phyloP scores from a whole-genome alignment of 2,888 invertebrate genomes.

The Dioctria linearis region DNA sequence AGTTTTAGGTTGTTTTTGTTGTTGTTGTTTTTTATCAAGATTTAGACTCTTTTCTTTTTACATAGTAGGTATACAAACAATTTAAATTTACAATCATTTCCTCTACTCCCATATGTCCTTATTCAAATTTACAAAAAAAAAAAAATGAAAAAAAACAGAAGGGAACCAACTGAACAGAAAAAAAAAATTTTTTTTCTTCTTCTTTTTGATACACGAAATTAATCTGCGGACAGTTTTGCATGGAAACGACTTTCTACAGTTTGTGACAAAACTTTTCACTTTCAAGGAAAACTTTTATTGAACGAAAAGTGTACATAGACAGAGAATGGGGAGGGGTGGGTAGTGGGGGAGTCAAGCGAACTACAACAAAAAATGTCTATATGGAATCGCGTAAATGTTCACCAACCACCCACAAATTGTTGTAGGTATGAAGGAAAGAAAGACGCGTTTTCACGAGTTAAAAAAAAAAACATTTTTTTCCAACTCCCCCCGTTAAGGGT shows the following conservation, averaged over 20 bases:
- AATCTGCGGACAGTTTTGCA: slow-evolving; percentile 47
- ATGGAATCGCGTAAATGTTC: slow-evolving; percentile 5
- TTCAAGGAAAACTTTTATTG: slow-evolving; percentile 61
- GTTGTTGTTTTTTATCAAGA: background rate
- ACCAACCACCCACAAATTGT: background rate
- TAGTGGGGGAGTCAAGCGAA: background rate
- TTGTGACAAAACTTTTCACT: slow-evolving; percentile 63
- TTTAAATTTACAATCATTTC: background rate
- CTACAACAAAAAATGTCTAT: slow-evolving; percentile 12
- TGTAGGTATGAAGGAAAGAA: slow-evolving; percentile 17
- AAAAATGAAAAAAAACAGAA: background rate
- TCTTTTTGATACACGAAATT: slow-evolving; percentile 27
- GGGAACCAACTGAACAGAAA: background rate
- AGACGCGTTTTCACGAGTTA: slow-evolving; percentile 36
- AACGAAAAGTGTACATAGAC: background rate
- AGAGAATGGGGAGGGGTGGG: no score
- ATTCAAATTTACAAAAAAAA: background rate
- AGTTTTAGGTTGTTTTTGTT: background rate
- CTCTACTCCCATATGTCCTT: background rate
- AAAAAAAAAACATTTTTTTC: slow-evolving; percentile 8
- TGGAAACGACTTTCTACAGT: slow-evolving; percentile 59
- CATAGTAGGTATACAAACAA: background rate
- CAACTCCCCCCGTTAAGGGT: no score
- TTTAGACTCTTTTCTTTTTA: background rate
- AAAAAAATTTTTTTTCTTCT: background rate